Base-by-base conservation (phyloP, 2,888 invertebrate species). In the Drosophila subquinaria region DNA sequence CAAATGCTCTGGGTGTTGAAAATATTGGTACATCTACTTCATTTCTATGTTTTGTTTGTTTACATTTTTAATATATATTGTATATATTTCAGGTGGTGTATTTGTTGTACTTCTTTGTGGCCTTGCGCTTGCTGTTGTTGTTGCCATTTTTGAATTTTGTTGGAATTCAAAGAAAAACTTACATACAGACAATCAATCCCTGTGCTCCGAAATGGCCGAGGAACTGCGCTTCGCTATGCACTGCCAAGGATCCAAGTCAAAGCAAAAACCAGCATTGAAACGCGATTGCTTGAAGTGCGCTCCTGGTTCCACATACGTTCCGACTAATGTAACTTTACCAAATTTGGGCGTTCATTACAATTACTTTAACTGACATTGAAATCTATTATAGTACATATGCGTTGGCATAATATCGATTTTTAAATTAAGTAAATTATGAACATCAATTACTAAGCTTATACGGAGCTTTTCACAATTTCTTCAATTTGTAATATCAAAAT, bases 31-130 rank as follows among this genome's bases (percentile, higher is more conserved):
- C 93, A 23, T 17, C 20, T 27, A 11, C n/a, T 15, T 30, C 5
- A 23, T 4, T 23, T 20, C 20, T 20, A 3, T 20, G 20, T 20
- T 3, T 3, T 20, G 20, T 20, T 3, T 20, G 2, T 20, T 20
- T 20, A n/a, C n/a, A n/a, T n/a, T n/a, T n/a, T n/a, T n/a, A n/a
- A n/a, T n/a, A n/a, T n/a, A 13, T 17, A 13, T 8, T 11, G 5
- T 42, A 48, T 48, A 1, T 47, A 50, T 62, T 73, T 27, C 3
- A 92, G 97, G 97, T 76, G 99, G 99, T 1, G 98, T 99, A 0
- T 99, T 99, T 93, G 98, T 99, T 35, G 98, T 99, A 0, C 94
- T 99, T 0, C 94, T 99, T 1, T 98, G 97, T 76, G 99, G 99
- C 0, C 93, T 99, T 52, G 97, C 97, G 0, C 91, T 98, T 33